Percentiles rank a stretch among this genome's conserved stretches.
Conservation (phyloP, 1,140 invertebrate genomes). For the Papilio helenus region DNA sequence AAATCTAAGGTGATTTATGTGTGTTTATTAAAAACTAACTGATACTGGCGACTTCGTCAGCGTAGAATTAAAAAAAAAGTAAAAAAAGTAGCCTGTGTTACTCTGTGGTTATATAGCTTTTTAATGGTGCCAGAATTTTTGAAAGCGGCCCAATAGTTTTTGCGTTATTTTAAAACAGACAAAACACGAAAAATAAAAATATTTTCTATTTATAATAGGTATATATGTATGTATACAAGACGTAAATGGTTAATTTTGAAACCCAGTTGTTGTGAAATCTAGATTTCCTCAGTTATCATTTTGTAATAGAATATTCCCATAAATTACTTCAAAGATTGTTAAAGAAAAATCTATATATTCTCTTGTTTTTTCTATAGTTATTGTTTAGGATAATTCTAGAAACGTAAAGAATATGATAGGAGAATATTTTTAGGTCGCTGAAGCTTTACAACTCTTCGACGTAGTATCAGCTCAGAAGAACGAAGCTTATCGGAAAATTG, state of each 20-base stretch:
- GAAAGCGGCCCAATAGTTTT: too few relatives aligned
- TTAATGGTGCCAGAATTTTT: too few relatives aligned
- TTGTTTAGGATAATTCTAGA: not conserved
- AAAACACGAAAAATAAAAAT: too few relatives aligned
- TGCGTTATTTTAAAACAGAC: too few relatives aligned
- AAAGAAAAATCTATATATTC: not conserved
- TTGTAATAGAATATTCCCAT: not conserved
- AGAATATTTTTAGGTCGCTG: constrained; percentile 64
- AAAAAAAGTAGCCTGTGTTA: too few relatives aligned
- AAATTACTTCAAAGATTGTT: not conserved
- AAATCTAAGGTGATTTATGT: constrained; percentile 65
- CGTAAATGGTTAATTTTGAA: not conserved
- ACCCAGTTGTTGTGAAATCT: not conserved
- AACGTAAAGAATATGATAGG: not conserved
- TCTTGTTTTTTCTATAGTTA: not conserved
- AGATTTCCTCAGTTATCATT: too few relatives aligned
- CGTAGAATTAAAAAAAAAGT: too few relatives aligned
- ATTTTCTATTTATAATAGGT: too few relatives aligned
- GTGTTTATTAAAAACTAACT: not conserved
- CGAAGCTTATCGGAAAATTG: constrained; percentile 64
- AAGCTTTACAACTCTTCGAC: constrained; percentile 76
- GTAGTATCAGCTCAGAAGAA: constrained; percentile 68
- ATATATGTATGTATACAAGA: not conserved
- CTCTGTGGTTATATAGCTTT: too few relatives aligned
- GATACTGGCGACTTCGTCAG: too few relatives aligned